Base-by-base conservation (phyloP, 2,888 invertebrate species). In the Brachypterus glaber region DNA sequence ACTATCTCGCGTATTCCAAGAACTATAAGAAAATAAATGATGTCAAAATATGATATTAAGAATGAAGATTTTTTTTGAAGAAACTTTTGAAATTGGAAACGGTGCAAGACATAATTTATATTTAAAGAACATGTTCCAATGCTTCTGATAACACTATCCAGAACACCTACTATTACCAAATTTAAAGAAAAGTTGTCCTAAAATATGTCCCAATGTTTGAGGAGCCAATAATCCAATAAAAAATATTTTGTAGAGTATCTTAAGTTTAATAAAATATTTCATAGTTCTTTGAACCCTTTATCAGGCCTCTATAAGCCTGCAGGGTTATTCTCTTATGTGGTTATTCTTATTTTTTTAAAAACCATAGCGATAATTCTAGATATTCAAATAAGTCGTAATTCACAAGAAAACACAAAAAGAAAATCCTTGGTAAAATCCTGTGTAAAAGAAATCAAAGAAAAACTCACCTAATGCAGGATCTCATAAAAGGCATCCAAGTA, bases 401-500 rank as follows among this genome's bases (percentile, higher is more conserved):
- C n/a, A 39, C 18, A 21, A 16, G 17, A 30, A 17, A 27, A 25
- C 14, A 39, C 17, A 43, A 35, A 34, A 12, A 31, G 39, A 21
- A 35, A 16, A 35, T 31, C 33, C 42, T 37, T 29, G 34, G 21
- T 13, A 13, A 34, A 33, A 29, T 43, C 37, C 41, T 33, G 15
- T 44, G 44, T 39, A 45, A 35, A 41, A 45, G 35, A 51, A 46
- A 41, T 42, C 41, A 48, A 47, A 46, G 47, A 46, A 46, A 36
- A 51, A 77, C 77, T 74, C 64, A 82, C 83, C 77, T 74, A 47
- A 82, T 74, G 29, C 82, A 79, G 26, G 72, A 70, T 51, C 84
- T 74, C 43, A 93, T 70, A 41, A 76, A 73, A n/a, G 91, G 91
- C 70, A 92, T 79, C 79, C 90, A 89, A 43, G 85, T 80, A 57